Conservation (phyloP, 2,888 invertebrate genomes). For the Callyntrura guangdongensis region DNA sequence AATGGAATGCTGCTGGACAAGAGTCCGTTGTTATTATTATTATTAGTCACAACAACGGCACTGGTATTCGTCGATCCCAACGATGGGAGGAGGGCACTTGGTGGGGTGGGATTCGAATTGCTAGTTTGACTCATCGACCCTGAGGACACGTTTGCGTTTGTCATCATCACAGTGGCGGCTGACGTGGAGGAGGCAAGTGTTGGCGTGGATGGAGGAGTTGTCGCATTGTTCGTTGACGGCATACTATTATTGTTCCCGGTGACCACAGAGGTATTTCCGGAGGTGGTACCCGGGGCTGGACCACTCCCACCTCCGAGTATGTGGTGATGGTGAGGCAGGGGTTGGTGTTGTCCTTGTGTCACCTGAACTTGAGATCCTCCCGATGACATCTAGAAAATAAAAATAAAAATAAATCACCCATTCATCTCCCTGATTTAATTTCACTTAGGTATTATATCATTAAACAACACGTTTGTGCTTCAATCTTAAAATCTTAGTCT, state of each 20-base stretch:
- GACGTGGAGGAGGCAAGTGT: conserved; percentile 61
- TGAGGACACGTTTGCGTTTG: conserved; percentile 68
- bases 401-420: not conserved
- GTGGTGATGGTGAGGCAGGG: conserved; percentile 77
- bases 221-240: conserved; percentile 73
- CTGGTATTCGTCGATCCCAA: conserved; percentile 7
- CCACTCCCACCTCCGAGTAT: conserved; percentile 54
- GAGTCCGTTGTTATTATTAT: conserved; percentile 80
- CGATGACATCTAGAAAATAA: conserved; percentile 94
- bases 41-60: conserved; percentile 39
- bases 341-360: conserved; percentile 91
- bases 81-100: conserved; percentile 26
- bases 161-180: conserved; percentile 64
- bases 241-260: conserved; percentile 77
- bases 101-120: conserved; percentile 72
- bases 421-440: no score
- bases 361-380: conserved; percentile 98
- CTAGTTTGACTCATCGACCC: conserved; percentile 77
- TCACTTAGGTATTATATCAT: no score
- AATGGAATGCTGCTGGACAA: conserved; percentile 80
- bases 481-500: no score
- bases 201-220: conserved; percentile 75
- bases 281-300: no score
- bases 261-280: conserved; percentile 24
- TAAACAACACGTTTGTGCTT: no score